Base-by-base conservation (phyloP, 2,113 vertebrate species). In the Ictalurus furcatus region DNA sequence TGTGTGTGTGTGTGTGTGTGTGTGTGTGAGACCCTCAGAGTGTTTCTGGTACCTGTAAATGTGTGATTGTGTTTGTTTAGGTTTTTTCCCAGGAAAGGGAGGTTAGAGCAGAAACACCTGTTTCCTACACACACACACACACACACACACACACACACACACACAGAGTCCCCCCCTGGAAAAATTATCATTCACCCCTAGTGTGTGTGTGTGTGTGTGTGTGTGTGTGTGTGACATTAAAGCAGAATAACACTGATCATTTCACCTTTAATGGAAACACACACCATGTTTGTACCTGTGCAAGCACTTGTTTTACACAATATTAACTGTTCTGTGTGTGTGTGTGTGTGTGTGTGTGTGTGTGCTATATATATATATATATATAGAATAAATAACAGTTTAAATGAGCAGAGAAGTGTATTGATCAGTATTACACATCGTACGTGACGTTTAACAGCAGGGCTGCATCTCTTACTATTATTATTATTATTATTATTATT, bases 141-240 rank as follows among this genome's bases (percentile, higher is more conserved):
- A 52, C 58, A n/a, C 59, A 13, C 76, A 76, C 81, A 52, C 40
- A 30, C 14, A 56, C 54, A 37, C 56, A 48, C 82, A n/a, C n/a
- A n/a, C n/a, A n/a, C n/a, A n/a, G n/a, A n/a, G 48, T 85, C 56
- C 85, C 48, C 94, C 85, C 96, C 96, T 90, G 89, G 83, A 88
- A 88, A 90, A 89, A 81, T 44, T 63, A 83, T 63, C 34, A 17
- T 56, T 89, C 82, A 71, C 63, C 61, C 83, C 19, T 76, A 37
- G 73, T 63, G 58, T 85, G 61, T 76, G 73, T 23, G 30, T 69
- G 83, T 65, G 63, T 84, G 58, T 44, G 34, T 65, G 59, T 85
- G 71, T 52, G 61, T 81, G 61, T 48, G 86, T 65, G 78, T 28
- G 54, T 11, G 44, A 54, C 52, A 48, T 30, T 17, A 23, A 59